phyloP scores from a whole-genome alignment of 2,797 vertebrate species.

The Tamandua tetradactyla region DNA sequence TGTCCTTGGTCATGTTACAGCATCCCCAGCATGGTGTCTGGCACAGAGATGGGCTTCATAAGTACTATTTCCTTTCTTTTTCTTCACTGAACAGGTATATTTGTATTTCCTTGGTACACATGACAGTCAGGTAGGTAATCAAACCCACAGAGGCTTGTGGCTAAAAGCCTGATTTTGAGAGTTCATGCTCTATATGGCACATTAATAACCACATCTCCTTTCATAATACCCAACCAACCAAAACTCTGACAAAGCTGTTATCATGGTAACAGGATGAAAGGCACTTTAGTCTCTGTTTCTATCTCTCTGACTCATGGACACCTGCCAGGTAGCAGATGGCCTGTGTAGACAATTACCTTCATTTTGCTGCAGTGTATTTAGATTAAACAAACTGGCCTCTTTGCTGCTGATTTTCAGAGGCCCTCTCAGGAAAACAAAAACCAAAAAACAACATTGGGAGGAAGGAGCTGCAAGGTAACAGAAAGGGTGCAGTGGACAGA shows the following conservation, averaged over 20 bases:
- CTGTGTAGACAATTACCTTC: slow-evolving; percentile 65
- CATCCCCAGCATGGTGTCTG: neutral
- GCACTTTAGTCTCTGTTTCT: slow-evolving; percentile 75
- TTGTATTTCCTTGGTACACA: neutral
- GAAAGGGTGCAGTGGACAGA: no score
- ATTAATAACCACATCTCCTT: neutral
- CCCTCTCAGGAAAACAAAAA: slow-evolving; percentile 44
- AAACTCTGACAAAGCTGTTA: slow-evolving; percentile 57
- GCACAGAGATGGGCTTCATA: slow-evolving; percentile 7
- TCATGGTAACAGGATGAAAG: slow-evolving; percentile 80
- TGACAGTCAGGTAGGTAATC: slow-evolving; percentile 34
- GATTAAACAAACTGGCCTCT: slow-evolving; percentile 60
- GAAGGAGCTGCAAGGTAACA: neutral
- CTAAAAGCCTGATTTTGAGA: slow-evolving; percentile 48
- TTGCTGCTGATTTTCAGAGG: slow-evolving; percentile 61
- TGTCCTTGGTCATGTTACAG: neutral
- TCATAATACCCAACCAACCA: neutral
- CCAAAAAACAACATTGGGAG: neutral
- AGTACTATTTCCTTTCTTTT: neutral
- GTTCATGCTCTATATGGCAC: slow-evolving; percentile 51
- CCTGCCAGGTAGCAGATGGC: slow-evolving; percentile 90
- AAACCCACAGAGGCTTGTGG: neutral
- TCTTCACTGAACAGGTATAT: neutral
- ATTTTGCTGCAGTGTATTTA: slow-evolving; percentile 64
- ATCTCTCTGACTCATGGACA: slow-evolving; percentile 84